These are phyloP conservation scores for Pyralis farinalis DNA, from an alignment of 2,888 invertebrate species.

Conservation along the genomic window DNA sequence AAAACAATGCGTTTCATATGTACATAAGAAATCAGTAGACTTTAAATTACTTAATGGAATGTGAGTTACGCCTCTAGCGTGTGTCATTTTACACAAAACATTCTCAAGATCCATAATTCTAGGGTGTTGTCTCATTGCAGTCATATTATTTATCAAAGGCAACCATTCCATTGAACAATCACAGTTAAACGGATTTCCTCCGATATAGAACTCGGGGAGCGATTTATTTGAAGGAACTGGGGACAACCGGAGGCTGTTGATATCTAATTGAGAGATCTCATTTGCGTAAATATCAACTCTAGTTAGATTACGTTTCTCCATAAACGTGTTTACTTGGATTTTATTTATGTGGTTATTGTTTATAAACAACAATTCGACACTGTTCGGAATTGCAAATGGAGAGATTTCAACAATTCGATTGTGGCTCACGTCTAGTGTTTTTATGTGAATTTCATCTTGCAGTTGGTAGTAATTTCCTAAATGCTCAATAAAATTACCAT, in stretches of 20 bases:
- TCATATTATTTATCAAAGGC: conserved; percentile 93
- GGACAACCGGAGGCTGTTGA: conserved; percentile 89
- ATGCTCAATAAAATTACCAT: conserved; percentile 93
- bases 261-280: conserved; percentile 90
- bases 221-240: conserved; percentile 87
- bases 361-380: conserved; percentile 92
- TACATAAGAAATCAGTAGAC: conserved; percentile 93
- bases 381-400: conserved; percentile 91
- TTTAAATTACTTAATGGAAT: conserved; percentile 87
- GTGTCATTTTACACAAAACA: conserved; percentile 92
- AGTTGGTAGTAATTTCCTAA: conserved; percentile 93
- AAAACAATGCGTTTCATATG: conserved; percentile 95
- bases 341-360: conserved; percentile 93
- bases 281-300: conserved; percentile 96
- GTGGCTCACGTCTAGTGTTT: conserved; percentile 93
- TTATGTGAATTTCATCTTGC: conserved; percentile 88
- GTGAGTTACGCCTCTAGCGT: conserved; percentile 89
- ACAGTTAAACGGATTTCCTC: conserved; percentile 96
- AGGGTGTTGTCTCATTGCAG: conserved; percentile 90
- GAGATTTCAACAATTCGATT: conserved; percentile 91
- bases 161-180: conserved; percentile 98
- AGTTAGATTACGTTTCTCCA: conserved; percentile 90
- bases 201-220: conserved; percentile 94
- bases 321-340: conserved; percentile 92
- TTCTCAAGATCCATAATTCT: conserved; percentile 93